A percentile compares a stretch with the other conserved stretches of the same genome.
phyloP scores from a whole-genome alignment of 1,140 invertebrate species.

The Drosophila subobscura region DNA sequence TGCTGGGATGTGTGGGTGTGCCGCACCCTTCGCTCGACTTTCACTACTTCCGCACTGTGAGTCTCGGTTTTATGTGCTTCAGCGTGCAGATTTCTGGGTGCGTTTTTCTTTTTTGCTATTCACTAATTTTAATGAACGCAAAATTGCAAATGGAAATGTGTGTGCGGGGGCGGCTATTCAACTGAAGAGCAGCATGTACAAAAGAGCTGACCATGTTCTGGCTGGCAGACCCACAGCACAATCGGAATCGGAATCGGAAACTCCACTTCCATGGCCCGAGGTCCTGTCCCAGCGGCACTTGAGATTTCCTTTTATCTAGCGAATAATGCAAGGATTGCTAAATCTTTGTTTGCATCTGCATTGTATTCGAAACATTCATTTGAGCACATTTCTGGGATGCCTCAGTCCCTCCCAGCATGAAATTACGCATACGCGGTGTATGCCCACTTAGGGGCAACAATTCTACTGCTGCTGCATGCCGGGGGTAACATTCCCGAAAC shows the following conservation, averaged over 20 bases:
- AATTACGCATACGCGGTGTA: conserved; percentile 58
- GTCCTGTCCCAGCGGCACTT: not conserved
- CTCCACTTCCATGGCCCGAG: not conserved
- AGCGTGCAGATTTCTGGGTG: conserved; percentile 13
- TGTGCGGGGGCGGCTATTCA: conserved; percentile 40
- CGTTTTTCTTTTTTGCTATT: conserved; percentile 54
- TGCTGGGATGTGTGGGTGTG: not conserved
- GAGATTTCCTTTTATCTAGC: not conserved
- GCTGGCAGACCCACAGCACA: not conserved
- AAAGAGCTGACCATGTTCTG: conserved; percentile 31
- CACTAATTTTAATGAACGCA: conserved; percentile 74
- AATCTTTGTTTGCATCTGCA: not conserved
- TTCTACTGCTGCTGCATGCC: conserved; percentile 20
- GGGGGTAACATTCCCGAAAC: conserved; percentile 16
- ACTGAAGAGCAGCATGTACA: conserved; percentile 7
- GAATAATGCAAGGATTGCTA: not conserved
- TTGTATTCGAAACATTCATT: conserved; percentile 9
- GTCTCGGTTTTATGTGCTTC: conserved; percentile 6
- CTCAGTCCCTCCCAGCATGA: not conserved
- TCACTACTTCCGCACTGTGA: conserved; percentile 40
- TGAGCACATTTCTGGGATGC: not conserved
- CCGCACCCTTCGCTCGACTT: conserved; percentile 42
- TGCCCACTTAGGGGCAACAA: conserved; percentile 10
- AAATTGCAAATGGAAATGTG: conserved; percentile 61
- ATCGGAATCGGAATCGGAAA: not conserved